Evolutionary conservation across 2,797 vertebrate genomes (phyloP).

Genomic region (Crocidura indochinensis): DNA sequence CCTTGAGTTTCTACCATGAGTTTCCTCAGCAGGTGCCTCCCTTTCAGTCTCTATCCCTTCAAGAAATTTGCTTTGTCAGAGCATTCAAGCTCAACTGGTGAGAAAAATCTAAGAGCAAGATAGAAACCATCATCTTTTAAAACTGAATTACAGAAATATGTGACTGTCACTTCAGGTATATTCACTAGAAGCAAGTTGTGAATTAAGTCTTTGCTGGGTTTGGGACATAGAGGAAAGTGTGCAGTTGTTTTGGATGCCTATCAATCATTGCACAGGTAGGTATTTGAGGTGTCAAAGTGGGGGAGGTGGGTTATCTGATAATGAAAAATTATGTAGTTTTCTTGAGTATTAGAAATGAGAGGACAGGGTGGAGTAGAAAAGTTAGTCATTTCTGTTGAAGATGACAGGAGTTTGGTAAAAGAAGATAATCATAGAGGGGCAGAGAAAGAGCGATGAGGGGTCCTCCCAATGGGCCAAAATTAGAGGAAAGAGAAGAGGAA

Average conservation of each 20-base stretch:
- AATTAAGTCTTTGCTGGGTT: background rate
- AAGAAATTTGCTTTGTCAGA: background rate
- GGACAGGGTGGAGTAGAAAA: background rate
- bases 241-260: background rate
- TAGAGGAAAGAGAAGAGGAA: background rate
- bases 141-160: background rate
- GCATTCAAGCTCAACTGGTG: background rate
- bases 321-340: background rate
- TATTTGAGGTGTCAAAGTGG: background rate
- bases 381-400: background rate
- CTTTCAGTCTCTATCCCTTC: too few species aligned
- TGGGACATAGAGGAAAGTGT: background rate
- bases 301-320: background rate
- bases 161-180: background rate
- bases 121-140: background rate
- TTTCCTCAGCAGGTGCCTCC: too few species aligned
- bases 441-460: background rate
- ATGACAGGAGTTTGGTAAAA: background rate
- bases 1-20: rapidly evolving
- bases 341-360: background rate
- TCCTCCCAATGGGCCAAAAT: background rate
- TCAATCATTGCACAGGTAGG: background rate
- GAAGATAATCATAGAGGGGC: background rate
- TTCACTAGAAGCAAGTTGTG: background rate
- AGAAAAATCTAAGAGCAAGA: background rate